phyloP scores from a whole-genome alignment of 2,797 vertebrate genomes.

The Mastacembelus armatus region DNA sequence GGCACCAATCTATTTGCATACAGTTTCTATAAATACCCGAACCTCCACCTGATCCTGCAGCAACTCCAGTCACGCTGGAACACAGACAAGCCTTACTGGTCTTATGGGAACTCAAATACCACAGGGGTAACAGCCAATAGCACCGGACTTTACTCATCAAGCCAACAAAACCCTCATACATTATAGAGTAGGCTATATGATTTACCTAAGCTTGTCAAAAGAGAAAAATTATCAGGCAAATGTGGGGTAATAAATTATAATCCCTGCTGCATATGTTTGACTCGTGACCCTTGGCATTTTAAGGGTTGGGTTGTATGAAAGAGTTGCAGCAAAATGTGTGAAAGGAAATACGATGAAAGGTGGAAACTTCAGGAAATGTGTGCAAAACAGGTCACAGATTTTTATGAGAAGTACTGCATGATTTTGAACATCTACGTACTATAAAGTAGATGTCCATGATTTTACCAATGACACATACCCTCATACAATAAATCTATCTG shows the following conservation, averaged over 20 bases:
- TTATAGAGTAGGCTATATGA: conserved; percentile 90
- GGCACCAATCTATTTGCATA: conserved; percentile 86
- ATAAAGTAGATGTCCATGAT: background rate
- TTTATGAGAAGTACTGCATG: conserved; percentile 16
- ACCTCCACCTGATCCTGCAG: conserved; percentile 76
- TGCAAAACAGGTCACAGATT: conserved; percentile 43
- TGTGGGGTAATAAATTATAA: conserved; percentile 94
- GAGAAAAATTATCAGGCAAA: conserved; percentile 95
- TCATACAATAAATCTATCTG: too few species aligned
- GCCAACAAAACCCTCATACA: conserved; percentile 85
- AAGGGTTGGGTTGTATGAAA: conserved; percentile 84
- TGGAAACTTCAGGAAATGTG: conserved; percentile 58
- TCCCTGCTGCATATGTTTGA: conserved; percentile 93
- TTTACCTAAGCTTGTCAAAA: conserved; percentile 96
- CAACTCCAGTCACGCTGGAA: conserved; percentile 69
- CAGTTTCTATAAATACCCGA: conserved; percentile 89
- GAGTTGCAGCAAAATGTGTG: conserved; percentile 79
- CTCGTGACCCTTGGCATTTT: conserved; percentile 94
- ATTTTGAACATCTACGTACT: background rate
- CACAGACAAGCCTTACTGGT: conserved; percentile 82
- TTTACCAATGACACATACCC: background rate
- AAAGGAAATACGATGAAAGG: conserved; percentile 57
- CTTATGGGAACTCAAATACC: conserved; percentile 85
- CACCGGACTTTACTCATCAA: conserved; percentile 83
- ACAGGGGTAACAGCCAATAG: conserved; percentile 84